A percentile compares a stretch with the other conserved stretches of the same genome.
Conservation (phyloP, 2,888 invertebrate species). For the Hemistola chrysoprasaria region DNA sequence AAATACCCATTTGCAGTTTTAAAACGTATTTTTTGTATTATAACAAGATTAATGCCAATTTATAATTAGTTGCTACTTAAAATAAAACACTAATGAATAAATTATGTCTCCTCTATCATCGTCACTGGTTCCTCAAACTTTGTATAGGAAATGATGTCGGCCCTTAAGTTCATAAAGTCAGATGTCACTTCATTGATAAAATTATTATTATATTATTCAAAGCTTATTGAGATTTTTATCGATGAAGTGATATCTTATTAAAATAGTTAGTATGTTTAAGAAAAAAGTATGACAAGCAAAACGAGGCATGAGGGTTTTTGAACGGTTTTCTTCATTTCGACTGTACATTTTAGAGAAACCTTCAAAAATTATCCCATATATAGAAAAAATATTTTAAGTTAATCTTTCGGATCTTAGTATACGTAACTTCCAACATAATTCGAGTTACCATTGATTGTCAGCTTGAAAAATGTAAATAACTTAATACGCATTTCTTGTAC, state of each 20-base stretch:
- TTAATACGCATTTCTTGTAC: constrained; percentile 43
- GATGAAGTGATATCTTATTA: constrained; percentile 41
- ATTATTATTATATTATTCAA: background rate
- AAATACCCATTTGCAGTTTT: no score
- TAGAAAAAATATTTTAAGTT: constrained; percentile 43
- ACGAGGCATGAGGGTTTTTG: constrained; percentile 74
- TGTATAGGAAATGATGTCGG: no score
- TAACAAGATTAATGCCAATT: no score
- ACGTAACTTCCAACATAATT: constrained; percentile 66
- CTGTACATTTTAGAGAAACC: constrained; percentile 73
- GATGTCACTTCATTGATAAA: constrained; percentile 11
- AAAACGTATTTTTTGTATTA: no score
- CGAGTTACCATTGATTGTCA: constrained; percentile 74
- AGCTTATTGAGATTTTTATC: constrained; percentile 15
- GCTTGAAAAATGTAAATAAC: constrained; percentile 68
- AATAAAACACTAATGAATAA: no score
- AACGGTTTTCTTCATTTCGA: constrained; percentile 62
- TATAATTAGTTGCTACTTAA: no score
- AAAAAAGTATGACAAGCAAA: constrained; percentile 69
- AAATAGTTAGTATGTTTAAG: constrained; percentile 42
- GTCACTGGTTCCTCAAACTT: no score
- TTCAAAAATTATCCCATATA: constrained; percentile 61
- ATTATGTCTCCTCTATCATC: no score
- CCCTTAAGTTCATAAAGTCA: constrained; percentile 29
- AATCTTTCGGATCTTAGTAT: constrained; percentile 46